A percentile compares a stretch with the other conserved stretches of the same genome.
phyloP scores from a whole-genome alignment of 2,797 vertebrate genomes.

The Tarsius wallacei region DNA sequence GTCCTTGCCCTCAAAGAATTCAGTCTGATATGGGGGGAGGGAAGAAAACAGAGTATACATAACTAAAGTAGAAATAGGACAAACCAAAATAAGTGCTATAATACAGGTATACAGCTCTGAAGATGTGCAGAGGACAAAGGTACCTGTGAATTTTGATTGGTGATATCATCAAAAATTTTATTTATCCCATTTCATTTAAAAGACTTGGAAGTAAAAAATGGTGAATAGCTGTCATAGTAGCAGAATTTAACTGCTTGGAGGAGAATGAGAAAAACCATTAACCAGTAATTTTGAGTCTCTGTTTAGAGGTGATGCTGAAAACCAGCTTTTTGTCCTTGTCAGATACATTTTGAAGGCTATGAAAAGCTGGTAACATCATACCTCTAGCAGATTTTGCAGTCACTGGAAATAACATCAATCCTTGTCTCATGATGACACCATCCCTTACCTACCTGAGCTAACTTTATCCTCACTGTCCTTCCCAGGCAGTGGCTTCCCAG shows the following conservation, averaged over 20 bases:
- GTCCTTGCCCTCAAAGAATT: background rate
- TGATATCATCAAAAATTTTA: constrained; percentile 4
- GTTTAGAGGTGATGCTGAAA: constrained; percentile 81
- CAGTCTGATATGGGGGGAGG: background rate
- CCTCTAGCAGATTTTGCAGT: constrained; percentile 76
- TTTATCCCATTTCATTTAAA: background rate
- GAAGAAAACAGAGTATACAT: background rate
- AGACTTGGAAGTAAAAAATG: constrained; percentile 64
- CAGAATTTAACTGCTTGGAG: constrained; percentile 78
- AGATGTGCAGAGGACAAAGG: background rate
- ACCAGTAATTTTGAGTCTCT: constrained; percentile 84
- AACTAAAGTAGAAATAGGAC: background rate
- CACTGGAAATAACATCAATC: constrained; percentile 79
- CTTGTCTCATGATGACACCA: background rate
- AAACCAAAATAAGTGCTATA: background rate
- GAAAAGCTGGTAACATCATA: constrained; percentile 75
- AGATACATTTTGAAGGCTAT: constrained; percentile 79
- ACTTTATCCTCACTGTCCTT: background rate
- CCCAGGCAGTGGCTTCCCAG: background rate
- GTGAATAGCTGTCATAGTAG: constrained; percentile 70
- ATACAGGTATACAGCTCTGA: too few species aligned
- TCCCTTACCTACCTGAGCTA: background rate
- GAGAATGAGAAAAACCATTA: constrained; percentile 68
- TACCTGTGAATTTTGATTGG: constrained; percentile 61
- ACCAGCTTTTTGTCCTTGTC: constrained; percentile 82